Percentiles rank a stretch among this genome's conserved stretches.
These are phyloP conservation scores for Gymnodraco acuticeps DNA, from an alignment of 2,797 vertebrate genomes.

Conservation along the genomic window DNA sequence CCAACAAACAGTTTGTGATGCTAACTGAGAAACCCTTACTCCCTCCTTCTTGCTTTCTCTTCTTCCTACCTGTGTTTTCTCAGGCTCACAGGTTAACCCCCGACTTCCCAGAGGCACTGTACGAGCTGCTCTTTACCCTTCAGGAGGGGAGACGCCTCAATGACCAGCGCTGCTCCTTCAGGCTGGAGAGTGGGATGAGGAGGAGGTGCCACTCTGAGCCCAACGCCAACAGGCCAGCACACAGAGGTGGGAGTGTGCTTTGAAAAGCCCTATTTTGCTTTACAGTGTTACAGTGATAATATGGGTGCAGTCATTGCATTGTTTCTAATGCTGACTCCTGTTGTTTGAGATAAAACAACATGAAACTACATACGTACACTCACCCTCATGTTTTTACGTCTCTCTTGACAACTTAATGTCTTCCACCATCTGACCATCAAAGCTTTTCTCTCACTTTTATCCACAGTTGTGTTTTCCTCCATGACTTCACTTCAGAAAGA, in stretches of 20 bases:
- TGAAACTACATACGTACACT: not conserved
- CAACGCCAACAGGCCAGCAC: constrained; percentile 72
- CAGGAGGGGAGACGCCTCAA: constrained; percentile 87
- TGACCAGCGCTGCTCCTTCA: constrained; percentile 89
- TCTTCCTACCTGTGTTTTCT: constrained; percentile 35
- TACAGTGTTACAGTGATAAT: not conserved
- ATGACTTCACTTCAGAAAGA: constrained; percentile 91
- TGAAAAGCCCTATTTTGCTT: not conserved
- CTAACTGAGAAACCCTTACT: constrained; percentile 48
- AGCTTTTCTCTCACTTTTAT: constrained; percentile 19
- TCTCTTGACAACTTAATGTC: constrained; percentile 10
- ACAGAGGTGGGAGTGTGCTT: constrained; percentile 70
- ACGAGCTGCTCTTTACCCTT: constrained; percentile 83
- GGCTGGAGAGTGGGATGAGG: constrained; percentile 58
- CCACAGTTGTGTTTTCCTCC: constrained; percentile 86
- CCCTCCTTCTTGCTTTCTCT: constrained; percentile 4
- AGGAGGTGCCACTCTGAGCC: constrained; percentile 88
- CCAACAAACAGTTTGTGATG: constrained; percentile 58
- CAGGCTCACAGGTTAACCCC: constrained; percentile 80
- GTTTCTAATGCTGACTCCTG: constrained; percentile 53
- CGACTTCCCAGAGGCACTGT: constrained; percentile 86
- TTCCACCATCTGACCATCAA: not conserved
- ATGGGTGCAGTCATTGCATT: constrained; percentile 2
- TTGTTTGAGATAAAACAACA: constrained; percentile 21
- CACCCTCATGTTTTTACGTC: not conserved